Percentiles rank a stretch among this genome's conserved stretches.
Conservation (phyloP, 2,113 vertebrate species). For the Nycticorax nycticorax region DNA sequence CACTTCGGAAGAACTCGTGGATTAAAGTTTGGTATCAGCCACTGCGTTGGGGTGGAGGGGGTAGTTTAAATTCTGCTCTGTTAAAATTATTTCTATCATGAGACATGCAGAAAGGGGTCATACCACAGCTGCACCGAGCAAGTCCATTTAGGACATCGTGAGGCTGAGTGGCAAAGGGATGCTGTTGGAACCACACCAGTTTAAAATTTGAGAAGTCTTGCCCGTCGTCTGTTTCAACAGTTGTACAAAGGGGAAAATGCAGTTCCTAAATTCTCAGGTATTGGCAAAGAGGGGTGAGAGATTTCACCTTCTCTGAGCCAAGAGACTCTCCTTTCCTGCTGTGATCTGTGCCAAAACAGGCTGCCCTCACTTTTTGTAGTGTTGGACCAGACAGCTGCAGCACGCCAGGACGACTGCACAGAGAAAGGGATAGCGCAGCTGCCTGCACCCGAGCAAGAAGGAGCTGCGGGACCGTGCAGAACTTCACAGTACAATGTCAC, state of each 20-base stretch:
- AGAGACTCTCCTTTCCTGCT: not conserved
- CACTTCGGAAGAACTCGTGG: accelerated
- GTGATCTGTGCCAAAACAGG: accelerated
- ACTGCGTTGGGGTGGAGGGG: not conserved
- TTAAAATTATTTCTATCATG: not conserved
- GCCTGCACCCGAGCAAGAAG: not conserved
- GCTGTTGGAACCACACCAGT: not conserved
- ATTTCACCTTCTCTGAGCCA: not conserved
- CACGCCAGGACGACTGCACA: accelerated
- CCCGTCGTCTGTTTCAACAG: accelerated
- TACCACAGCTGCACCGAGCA: not conserved
- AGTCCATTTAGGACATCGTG: accelerated
- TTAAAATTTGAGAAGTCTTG: not conserved
- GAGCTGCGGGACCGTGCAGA: accelerated
- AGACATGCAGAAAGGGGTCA: not conserved
- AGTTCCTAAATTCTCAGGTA: not conserved
- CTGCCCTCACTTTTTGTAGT: not conserved
- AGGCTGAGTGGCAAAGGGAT: not conserved
- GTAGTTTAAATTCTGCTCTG: not conserved
- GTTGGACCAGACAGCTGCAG: not conserved
- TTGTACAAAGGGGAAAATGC: not conserved
- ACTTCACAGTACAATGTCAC: accelerated
- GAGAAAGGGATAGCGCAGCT: not conserved
- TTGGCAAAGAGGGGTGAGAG: not conserved
- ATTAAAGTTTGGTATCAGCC: accelerated